Percentiles rank a stretch among this genome's conserved stretches.
Conservation (phyloP, 2,888 invertebrate genomes). For the Mythimna impura region DNA sequence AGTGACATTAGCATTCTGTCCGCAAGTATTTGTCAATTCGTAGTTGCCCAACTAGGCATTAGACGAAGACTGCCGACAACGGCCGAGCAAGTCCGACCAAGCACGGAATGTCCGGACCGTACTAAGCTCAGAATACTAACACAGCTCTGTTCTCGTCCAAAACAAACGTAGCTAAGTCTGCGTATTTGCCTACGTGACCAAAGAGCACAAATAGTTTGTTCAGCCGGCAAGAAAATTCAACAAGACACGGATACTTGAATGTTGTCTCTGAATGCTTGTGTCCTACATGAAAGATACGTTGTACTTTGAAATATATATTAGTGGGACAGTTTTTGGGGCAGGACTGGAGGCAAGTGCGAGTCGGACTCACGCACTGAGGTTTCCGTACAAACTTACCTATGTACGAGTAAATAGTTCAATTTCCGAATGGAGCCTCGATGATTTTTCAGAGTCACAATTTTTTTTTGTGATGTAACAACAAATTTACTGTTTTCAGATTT, state of each 20-base stretch:
- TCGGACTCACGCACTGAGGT: too few relatives aligned
- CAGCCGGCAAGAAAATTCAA: constrained; percentile 55
- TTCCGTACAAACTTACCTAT: too few relatives aligned
- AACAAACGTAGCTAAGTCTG: constrained; percentile 60
- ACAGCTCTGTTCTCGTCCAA: constrained; percentile 47
- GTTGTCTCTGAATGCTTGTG: constrained; percentile 24
- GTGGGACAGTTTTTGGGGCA: neutral
- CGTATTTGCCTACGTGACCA: constrained; percentile 67
- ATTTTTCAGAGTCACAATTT: too few relatives aligned
- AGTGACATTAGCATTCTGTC: constrained; percentile 36
- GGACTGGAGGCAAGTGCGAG: too few relatives aligned
- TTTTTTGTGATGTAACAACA: too few relatives aligned
- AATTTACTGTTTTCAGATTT: too few relatives aligned
- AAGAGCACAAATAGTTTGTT: constrained; percentile 57
- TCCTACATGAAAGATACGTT: constrained; percentile 36
- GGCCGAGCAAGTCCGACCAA: constrained; percentile 39
- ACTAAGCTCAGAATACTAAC: constrained; percentile 56
- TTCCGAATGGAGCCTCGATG: too few relatives aligned
- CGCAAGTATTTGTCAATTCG: constrained; percentile 45
- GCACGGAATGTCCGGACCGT: constrained; percentile 37
- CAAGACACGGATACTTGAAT: constrained; percentile 55
- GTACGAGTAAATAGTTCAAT: too few relatives aligned
- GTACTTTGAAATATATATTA: constrained; percentile 35
- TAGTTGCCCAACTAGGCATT: constrained; percentile 45
- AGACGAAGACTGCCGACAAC: constrained; percentile 52